These are phyloP conservation scores for Chironomus tepperi DNA, from an alignment of 1,140 invertebrate species.

Conservation along the genomic window DNA sequence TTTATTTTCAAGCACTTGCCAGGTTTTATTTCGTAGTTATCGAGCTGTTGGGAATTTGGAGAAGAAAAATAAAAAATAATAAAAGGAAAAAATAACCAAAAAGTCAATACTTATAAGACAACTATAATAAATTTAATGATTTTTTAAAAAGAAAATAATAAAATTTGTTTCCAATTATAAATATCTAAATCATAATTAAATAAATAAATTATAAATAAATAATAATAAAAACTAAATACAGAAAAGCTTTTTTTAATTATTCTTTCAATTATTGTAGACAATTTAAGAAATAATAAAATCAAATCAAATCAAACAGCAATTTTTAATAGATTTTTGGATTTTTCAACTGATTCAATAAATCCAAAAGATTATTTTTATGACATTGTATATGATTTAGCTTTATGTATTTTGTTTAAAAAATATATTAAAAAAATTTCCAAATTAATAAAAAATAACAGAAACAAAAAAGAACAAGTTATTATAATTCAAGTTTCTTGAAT, in stretches of 20 bases:
- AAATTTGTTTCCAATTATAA: too few relatives aligned
- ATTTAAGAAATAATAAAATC: too few relatives aligned
- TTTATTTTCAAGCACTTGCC: constrained; percentile 99
- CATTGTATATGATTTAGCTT: background rate
- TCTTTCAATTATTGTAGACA: too few relatives aligned
- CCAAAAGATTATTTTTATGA: background rate
- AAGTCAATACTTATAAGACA: constrained; percentile 31
- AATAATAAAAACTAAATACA: too few relatives aligned
- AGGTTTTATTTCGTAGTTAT: constrained; percentile 99
- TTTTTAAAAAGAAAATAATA: constrained; percentile 26
- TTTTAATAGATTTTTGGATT: too few relatives aligned
- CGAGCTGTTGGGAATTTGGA: constrained; percentile 76
- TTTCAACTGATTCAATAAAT: too few relatives aligned
- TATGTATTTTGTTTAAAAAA: constrained; percentile 31
- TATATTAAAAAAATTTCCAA: background rate
- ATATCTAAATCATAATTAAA: too few relatives aligned
- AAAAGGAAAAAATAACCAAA: constrained; percentile 38
- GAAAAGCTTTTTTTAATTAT: background rate
- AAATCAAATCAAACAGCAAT: too few relatives aligned
- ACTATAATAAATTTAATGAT: constrained; percentile 28
- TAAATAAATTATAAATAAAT: too few relatives aligned
- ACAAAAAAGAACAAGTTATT: constrained; percentile 15
- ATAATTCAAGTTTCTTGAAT: background rate
- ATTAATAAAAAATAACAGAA: constrained; percentile 27
- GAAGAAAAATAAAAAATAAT: constrained; percentile 39